A percentile compares a stretch with the other conserved stretches of the same genome.
Conservation (phyloP, 2,888 invertebrate genomes). For the Phengaris arion region DNA sequence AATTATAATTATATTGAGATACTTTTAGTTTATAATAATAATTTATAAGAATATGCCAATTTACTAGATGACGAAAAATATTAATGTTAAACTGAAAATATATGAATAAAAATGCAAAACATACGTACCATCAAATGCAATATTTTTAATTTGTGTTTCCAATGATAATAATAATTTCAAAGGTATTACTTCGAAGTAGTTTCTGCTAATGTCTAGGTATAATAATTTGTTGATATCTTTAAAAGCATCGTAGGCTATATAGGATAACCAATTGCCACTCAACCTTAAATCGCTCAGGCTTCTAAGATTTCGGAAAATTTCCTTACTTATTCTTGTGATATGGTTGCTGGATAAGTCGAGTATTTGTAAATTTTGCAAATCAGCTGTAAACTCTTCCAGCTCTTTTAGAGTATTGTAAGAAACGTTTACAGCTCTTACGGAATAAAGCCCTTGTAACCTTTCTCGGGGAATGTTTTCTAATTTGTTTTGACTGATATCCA, state of each 20-base stretch:
- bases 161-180: conserved; percentile 87
- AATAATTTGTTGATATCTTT: conserved; percentile 86
- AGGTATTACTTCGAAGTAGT: conserved; percentile 89
- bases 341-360: conserved; percentile 92
- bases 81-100: conserved; percentile 46
- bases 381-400: conserved; percentile 88
- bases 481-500: conserved; percentile 91
- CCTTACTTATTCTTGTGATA: conserved; percentile 86
- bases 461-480: conserved; percentile 91
- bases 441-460: conserved; percentile 87
- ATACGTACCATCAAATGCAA: conserved; percentile 87
- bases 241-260: conserved; percentile 88
- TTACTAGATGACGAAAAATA: background rate
- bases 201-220: conserved; percentile 88
- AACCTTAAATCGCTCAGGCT: conserved; percentile 88
- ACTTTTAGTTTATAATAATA: background rate
- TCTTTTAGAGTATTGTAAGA: conserved; percentile 90
- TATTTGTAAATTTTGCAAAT: conserved; percentile 87
- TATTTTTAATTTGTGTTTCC: conserved; percentile 89
- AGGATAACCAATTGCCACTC: conserved; percentile 90
- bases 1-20: background rate
- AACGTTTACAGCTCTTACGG: conserved; percentile 87
- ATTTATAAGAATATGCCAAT: too few relatives aligned
- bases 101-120: background rate
- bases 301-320: conserved; percentile 87